Base-by-base conservation (phyloP, 2,113 vertebrate species). In the Cranoglanis bouderius region DNA sequence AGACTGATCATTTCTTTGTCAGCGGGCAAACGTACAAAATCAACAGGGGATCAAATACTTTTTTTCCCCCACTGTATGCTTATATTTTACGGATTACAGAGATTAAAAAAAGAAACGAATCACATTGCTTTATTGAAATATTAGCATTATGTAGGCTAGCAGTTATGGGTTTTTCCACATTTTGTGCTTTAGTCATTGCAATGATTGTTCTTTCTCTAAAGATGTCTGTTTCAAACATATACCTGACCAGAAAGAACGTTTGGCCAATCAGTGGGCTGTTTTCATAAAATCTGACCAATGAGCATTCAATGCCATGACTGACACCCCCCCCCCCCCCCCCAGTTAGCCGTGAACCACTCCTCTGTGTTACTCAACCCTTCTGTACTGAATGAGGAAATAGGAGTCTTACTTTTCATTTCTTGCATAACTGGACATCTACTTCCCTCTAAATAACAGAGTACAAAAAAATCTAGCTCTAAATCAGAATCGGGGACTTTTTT, bases 311-410 rank as follows among this genome's bases (percentile, higher is more conserved):
- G 92, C 78, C 49, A 82, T 83, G 46, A 90, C 81, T 53, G 1
- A n/a, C 78, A 19, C 51, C 53, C 65, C 53, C 8, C 51, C 57
- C n/a, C n/a, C n/a, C n/a, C n/a, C n/a, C n/a, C n/a, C n/a, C n/a
- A n/a, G n/a, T n/a, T n/a, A n/a, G n/a, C n/a, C n/a, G n/a, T 88
- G n/a, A 88, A 35, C 38, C 57, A 53, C 26, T 9, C n/a, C 18
- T 1, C 24, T 89, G 70, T 85, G 88, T 94, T 94, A 91, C 91
- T 91, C 85, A 93, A 94, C 78, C n/a, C 32, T 7, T n/a, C 85
- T 53, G 49, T 92, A 88, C 92, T 93, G 46, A 49, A 49, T 49
- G 46, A 49, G 46, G 46, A 49, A 49, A 49, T 49, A 49, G 2
- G 1, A 49, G 46, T 49, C 46, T 49, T 49, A 49, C 9, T 29